Conservation (phyloP, 2,888 invertebrate species). For the Drosophila austrosaltans region DNA sequence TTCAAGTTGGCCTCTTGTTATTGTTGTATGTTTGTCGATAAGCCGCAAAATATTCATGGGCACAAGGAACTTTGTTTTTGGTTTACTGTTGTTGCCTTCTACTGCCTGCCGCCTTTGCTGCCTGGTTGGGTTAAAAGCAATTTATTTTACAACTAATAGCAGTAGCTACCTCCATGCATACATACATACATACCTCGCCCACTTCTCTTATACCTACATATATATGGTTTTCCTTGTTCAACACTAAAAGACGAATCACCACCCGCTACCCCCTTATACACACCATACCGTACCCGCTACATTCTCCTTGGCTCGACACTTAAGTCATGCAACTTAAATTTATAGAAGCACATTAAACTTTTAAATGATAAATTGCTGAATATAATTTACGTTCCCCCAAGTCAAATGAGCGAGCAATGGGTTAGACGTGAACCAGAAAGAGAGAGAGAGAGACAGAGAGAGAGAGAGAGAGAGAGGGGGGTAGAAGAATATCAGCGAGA, state of each 20-base stretch:
- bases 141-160: constrained; percentile 72
- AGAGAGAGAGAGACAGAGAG: background rate
- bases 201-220: background rate
- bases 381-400: constrained; percentile 68
- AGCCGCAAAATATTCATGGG: constrained; percentile 43
- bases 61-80: constrained; percentile 39
- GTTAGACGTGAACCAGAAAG: constrained; percentile 12
- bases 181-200: background rate
- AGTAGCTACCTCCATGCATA: constrained; percentile 27
- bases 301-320: constrained; percentile 34
- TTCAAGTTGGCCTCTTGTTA: constrained; percentile 31
- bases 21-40: constrained; percentile 6
- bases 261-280: background rate
- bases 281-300: background rate
- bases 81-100: constrained; percentile 2
- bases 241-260: background rate
- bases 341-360: constrained; percentile 79
- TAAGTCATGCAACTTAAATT: constrained; percentile 75
- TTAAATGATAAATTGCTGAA: constrained; percentile 78
- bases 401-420: constrained; percentile 36
- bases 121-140: constrained; percentile 44
- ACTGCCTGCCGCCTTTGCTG: background rate
- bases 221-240: background rate
- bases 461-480: background rate
- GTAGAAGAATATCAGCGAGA: background rate